Conservation (phyloP, 2,797 vertebrate species). For the Mormyrus proboscirostris region DNA sequence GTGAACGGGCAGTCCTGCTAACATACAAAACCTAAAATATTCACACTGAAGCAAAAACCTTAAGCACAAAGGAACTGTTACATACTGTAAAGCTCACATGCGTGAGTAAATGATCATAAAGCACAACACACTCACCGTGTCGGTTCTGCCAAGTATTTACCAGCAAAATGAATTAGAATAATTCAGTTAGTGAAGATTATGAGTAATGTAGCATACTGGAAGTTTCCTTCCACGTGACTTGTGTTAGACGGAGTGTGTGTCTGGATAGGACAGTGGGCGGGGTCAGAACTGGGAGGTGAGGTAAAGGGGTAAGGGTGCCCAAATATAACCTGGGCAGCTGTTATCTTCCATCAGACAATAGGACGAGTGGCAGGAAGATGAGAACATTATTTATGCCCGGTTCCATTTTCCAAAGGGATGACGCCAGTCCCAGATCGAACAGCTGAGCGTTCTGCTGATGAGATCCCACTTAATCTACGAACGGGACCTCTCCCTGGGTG, state of each 20-base stretch:
- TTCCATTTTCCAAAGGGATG: neutral
- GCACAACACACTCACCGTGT: neutral
- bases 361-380: neutral
- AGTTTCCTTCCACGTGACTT: neutral
- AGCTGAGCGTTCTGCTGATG: neutral
- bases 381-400: neutral
- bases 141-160: neutral
- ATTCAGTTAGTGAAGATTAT: neutral
- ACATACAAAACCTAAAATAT: neutral
- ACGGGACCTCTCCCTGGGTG: neutral
- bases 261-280: neutral
- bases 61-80: neutral
- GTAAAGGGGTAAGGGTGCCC: neutral
- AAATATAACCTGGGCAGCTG: neutral
- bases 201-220: neutral
- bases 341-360: slow-evolving; percentile 1
- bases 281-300: neutral
- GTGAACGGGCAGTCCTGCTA: neutral
- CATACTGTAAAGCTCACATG: neutral
- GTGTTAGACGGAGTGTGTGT: neutral
- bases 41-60: neutral
- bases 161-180: neutral
- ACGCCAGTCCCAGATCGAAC: neutral
- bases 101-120: neutral
- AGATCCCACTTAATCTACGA: neutral